Conservation (phyloP, 2,888 invertebrate species). For the Cancer borealis region DNA sequence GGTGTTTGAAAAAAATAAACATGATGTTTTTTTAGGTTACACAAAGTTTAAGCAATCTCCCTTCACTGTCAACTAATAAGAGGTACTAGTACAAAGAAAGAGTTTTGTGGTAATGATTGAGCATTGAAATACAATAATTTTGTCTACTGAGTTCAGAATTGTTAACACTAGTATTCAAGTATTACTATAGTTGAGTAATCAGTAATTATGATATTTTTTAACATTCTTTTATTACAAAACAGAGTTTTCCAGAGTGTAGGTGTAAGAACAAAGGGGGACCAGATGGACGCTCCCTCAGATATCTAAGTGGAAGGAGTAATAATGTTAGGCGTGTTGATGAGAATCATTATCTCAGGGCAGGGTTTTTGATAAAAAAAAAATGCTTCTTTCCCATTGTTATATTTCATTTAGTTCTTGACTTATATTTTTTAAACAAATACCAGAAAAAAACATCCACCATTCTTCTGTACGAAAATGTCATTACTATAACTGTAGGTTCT, state of each 20-base stretch:
- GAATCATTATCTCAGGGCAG: no score
- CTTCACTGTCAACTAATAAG: neutral
- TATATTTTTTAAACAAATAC: no score
- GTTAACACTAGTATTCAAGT: neutral
- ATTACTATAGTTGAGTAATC: neutral
- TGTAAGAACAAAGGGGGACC: neutral
- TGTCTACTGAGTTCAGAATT: neutral
- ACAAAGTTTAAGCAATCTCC: neutral
- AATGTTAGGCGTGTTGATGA: neutral
- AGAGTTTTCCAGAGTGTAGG: neutral
- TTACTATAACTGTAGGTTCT: no score
- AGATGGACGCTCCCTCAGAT: neutral
- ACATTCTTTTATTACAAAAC: no score
- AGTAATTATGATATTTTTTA: neutral
- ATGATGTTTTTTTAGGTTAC: neutral
- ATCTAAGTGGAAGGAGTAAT: neutral
- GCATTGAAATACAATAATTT: neutral
- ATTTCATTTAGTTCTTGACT: no score
- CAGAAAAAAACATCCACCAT: no score
- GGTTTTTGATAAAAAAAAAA: no score
- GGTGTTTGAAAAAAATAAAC: no score
- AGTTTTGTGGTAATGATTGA: neutral
- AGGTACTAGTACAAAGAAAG: neutral
- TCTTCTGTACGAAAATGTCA: no score
- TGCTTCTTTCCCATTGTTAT: no score